Evolutionary conservation across 2,113 vertebrate genomes (phyloP).

Genomic region (Tinamus guttatus): DNA sequence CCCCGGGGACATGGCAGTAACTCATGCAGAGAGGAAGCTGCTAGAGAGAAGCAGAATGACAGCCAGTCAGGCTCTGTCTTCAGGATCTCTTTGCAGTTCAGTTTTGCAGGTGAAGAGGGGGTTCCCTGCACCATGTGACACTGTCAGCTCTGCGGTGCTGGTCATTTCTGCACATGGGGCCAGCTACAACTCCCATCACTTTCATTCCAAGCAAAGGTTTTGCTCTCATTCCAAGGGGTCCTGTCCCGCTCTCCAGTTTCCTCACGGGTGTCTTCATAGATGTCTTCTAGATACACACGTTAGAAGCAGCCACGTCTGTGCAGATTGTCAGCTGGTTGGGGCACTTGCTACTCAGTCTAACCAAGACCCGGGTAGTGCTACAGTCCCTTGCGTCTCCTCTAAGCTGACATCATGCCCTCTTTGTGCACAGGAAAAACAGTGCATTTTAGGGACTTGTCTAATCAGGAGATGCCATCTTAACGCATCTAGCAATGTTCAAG

Average conservation of each 20-base stretch:
- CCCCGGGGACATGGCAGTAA: not conserved
- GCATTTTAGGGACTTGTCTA: slow-evolving; percentile 16
- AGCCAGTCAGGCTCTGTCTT: not conserved
- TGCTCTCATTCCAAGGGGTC: not conserved
- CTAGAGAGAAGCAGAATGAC: not conserved
- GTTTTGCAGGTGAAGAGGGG: not conserved
- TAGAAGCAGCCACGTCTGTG: rapidly evolving
- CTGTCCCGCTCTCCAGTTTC: not conserved
- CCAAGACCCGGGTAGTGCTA: not conserved
- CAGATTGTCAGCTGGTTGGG: not conserved
- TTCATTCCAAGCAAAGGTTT: not conserved
- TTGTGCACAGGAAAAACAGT: not conserved
- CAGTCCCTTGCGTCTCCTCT: not conserved
- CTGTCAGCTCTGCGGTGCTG: not conserved
- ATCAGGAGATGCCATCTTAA: slow-evolving; percentile 18
- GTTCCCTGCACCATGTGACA: not conserved
- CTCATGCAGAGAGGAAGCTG: not conserved
- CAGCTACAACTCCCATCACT: rapidly evolving
- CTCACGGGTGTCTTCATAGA: rapidly evolving
- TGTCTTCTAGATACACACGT: not conserved
- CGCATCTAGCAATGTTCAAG: not conserved
- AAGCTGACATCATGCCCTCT: not conserved
- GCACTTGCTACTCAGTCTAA: not conserved
- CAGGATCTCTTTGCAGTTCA: not conserved
- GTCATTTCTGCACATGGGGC: rapidly evolving